phyloP scores from a whole-genome alignment of 2,113 vertebrate genomes.

The Zosterops lateralis region DNA sequence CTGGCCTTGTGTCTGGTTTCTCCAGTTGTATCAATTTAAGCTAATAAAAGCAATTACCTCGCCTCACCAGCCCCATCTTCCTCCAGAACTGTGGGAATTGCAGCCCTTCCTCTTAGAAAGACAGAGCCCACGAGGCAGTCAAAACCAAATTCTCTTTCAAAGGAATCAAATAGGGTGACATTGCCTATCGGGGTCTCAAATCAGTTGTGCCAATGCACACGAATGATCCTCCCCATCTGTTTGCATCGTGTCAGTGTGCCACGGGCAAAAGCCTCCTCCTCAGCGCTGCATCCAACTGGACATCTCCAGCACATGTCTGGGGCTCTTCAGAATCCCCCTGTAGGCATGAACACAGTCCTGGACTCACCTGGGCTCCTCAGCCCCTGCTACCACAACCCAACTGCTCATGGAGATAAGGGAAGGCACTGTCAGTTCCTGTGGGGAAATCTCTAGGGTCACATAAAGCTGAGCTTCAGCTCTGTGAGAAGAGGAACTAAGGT shows the following conservation, averaged over 20 bases:
- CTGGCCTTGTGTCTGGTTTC: background rate
- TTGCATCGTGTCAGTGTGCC: accelerated
- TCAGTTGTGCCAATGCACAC: accelerated
- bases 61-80: background rate
- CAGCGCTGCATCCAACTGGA: accelerated
- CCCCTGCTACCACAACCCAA: background rate
- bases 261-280: no score
- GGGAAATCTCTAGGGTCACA: background rate
- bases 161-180: background rate
- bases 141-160: background rate
- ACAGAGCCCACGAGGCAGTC: background rate
- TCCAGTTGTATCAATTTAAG: background rate
- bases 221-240: background rate
- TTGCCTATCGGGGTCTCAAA: background rate
- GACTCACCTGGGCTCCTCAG: background rate
- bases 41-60: background rate
- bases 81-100: background rate
- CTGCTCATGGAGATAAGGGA: background rate
- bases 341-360: background rate
- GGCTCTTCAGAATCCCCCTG: background rate
- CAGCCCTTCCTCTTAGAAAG: background rate
- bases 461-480: background rate
- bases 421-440: no score
- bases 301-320: background rate
- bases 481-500: background rate